Evolutionary conservation across 2,888 invertebrate genomes (phyloP).

Genomic region (Cantharis lateralis): DNA sequence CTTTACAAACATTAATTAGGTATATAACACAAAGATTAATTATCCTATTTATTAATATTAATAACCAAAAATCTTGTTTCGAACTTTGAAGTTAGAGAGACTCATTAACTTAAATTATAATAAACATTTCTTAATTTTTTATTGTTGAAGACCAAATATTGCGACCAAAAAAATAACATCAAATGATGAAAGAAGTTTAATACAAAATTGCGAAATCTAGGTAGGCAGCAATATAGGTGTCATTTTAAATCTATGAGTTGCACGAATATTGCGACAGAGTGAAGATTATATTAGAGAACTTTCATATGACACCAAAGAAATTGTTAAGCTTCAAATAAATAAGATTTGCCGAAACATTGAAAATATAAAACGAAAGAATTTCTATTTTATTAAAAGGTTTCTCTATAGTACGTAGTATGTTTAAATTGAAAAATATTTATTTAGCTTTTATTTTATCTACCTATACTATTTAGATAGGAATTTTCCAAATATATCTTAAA

Average conservation of each 20-base stretch:
- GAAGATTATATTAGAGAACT: slow-evolving; percentile 21
- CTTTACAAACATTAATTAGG: background rate
- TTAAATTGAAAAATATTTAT: background rate
- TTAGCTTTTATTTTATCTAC: background rate
- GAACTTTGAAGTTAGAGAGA: background rate
- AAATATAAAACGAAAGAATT: background rate
- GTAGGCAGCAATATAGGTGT: slow-evolving; percentile 20
- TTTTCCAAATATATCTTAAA: background rate
- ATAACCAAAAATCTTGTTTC: background rate
- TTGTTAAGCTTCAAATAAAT: slow-evolving; percentile 10
- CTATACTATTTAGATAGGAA: background rate
- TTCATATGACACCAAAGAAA: slow-evolving; percentile 21
- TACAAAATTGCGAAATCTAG: slow-evolving; percentile 6
- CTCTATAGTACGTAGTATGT: background rate
- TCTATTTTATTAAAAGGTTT: background rate
- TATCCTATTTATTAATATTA: background rate
- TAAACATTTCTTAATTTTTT: background rate
- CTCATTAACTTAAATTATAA: background rate
- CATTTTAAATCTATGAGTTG: slow-evolving; percentile 25
- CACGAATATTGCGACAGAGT: slow-evolving; percentile 22
- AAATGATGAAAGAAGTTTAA: slow-evolving; percentile 9
- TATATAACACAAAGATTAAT: background rate
- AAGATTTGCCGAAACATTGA: background rate
- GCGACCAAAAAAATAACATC: slow-evolving; percentile 7
- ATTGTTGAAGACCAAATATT: slow-evolving; percentile 4